Conservation (phyloP, 2,113 vertebrate species). For the Trematomus loennbergii region DNA sequence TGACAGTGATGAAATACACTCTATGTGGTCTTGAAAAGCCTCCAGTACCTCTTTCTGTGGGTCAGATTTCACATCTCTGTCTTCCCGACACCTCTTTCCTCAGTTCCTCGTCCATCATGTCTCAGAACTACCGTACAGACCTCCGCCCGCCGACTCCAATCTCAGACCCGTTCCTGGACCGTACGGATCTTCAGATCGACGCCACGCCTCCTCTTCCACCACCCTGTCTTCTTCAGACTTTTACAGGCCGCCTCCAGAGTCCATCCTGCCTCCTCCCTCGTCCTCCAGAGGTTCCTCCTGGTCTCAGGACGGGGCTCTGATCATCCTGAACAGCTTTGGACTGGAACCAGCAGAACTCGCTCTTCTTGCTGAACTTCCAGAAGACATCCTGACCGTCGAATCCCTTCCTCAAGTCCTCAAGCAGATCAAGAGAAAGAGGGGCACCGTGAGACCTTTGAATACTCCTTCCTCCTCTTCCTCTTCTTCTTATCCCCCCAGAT, state of each 20-base stretch:
- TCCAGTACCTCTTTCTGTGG: background rate
- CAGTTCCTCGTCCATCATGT: slow-evolving; percentile 74
- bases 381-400: slow-evolving; percentile 93
- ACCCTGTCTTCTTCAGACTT: background rate
- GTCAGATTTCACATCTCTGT: slow-evolving; percentile 41
- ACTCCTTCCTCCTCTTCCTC: slow-evolving; percentile 17
- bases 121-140: slow-evolving; percentile 64
- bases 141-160: slow-evolving; percentile 1
- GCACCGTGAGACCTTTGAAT: slow-evolving; percentile 8
- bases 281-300: slow-evolving; percentile 30
- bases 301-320: slow-evolving; percentile 86
- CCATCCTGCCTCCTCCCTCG: slow-evolving; percentile 10
- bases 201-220: slow-evolving; percentile 28
- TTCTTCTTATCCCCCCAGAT: slow-evolving; percentile 21
- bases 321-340: slow-evolving; percentile 94
- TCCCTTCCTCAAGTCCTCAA: slow-evolving; percentile 93
- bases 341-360: slow-evolving; percentile 91
- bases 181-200: slow-evolving; percentile 40
- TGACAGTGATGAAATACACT: too few relatives aligned
- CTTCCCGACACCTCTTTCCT: slow-evolving; percentile 64
- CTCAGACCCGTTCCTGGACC: slow-evolving; percentile 32
- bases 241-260: slow-evolving; percentile 51
- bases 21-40: background rate
- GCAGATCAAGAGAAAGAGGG: slow-evolving; percentile 90
- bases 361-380: slow-evolving; percentile 92